Evolutionary conservation across 2,888 invertebrate genomes (phyloP), one percentile per base, ranked within the genome.

Genomic region (Tenthredo distinguenda): DNA sequence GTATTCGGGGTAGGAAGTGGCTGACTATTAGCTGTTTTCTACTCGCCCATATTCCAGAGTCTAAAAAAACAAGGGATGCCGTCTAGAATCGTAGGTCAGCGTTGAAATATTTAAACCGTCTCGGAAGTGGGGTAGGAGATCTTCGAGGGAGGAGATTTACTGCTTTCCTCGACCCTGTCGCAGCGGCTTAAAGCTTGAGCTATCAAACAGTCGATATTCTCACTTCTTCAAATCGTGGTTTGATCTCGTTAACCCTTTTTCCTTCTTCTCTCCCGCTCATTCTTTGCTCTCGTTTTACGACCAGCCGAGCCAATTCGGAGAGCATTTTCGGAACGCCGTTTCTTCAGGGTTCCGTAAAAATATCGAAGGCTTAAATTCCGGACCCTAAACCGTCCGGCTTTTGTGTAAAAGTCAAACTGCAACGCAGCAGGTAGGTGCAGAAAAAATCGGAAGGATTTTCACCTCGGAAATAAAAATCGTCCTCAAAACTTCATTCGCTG

Each of bases 51-150:
- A 43, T 43, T 43, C 21, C 40, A 6, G 5, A 40, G 81, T 81
- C 37, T 37, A 62, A 62, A 81, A 81, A 81, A 81, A 81, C 81
- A 81, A 37, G 81, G 81, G 81, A 58, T 81, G 58, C 62, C 62
- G 18, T 21, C 18, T 81, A n/a, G 21, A 31, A 62, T 62, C 40
- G 40, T 55, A 58, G 34, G 31, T n/a, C 77, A 40, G 81, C n/a
- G 81, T 81, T 81, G 81, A 81, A 81, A 81, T 37, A 81, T 81
- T 81, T 81, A 81, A n/a, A 21, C 21, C 50, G 18, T 77, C 55
- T 50, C 15, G 77, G 62, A 62, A 79, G 37, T n/a, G 40, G 58
- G 15, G 18, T 15, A 18, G 2, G 34, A 55, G n/a, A 55, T 50
- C 9, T 31, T 77, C 55, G 10, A 31, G 34, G 15, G 5, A 55